Evolutionary conservation across 2,888 invertebrate species (phyloP), one percentile per base, ranked within the genome.

Genomic region (Dorcus parallelipipedus): DNA sequence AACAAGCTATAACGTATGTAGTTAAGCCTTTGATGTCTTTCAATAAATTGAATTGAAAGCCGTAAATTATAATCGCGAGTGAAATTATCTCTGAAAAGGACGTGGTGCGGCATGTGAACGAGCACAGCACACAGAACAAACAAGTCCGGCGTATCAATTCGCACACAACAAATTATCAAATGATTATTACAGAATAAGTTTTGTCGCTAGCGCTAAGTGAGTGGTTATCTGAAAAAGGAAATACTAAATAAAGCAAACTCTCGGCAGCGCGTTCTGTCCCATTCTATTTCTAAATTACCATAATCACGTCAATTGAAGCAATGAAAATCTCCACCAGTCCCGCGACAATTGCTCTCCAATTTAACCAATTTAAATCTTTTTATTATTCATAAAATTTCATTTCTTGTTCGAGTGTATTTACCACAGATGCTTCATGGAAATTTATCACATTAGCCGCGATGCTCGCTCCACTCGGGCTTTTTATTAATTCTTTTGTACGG

Each of bases 331-430:
- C 66, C 69, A 72, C 71, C 69, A 69, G 67, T 78, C 78, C 76
- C 78, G 77, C 78, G 78, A 73, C 77, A 78, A 78, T 78, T 78
- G 76, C 76, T 72, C 73, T 72, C 73, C 76, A 78, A 78, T 78
- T 78, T 76, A 76, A 73, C 75, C 77, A 76, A 77, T 77, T 78
- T 78, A 76, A 71, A 71, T 72, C 76, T 77, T 78, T 78, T 77
- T 77, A 77, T 76, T 78, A 78, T 78, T 78, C 78, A 78, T 78
- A 77, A 78, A 78, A 77, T 76, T 76, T 76, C 73, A 76, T 75
- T 71, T 64, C 67, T 65, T 61, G 59, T 59, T 17, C 45, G 45
- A 17, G 45, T 23, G 45, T 23, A 10, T 23, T 9, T 23, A 45
- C 45, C 45, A 20, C 45, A 10, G 45, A 45, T 10, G 45, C 45